Base-by-base conservation (phyloP, 2,797 vertebrate genomes). In the Otolemur crassicaudatus region DNA sequence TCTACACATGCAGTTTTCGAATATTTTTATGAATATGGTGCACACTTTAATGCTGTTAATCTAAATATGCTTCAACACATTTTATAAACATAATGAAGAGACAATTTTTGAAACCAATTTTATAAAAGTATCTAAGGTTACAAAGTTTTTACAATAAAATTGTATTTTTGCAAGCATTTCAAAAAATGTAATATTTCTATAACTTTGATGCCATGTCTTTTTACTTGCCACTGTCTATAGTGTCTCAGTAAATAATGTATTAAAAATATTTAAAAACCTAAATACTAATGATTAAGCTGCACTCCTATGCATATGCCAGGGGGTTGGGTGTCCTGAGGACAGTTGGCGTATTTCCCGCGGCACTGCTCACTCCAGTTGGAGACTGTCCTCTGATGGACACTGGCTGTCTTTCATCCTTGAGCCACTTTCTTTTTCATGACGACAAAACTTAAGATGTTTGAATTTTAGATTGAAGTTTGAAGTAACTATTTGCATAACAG, bases 211-310 rank as follows among this genome's bases (percentile, higher is more conserved):
- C n/a, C n/a, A 19, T 67, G 10, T 23, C 27, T 80, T 79, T 87
- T 86, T 69, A 69, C 17, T 14, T 76, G 43, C 25, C 14, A n/a
- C 19, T 53, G 49, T 53, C 49, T 49, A 9, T 49, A 63, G 7
- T 37, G 17, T 75, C 49, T 94, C 25, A 84, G 58, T 12, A 63
- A 88, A 89, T 10, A 69, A 85, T 25, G 7, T 65, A 65, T 17
- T 69, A 91, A 94, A 85, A 77, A 63, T 69, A 85, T 53, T n/a
- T 81, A 23, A 80, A 84, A 80, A 60, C 17, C 7, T 70, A 84
- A 75, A 3, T 85, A 3, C 49, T 53, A 53, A 53, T 53, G 49
- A 53, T 53, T 53, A 14, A 53, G 49, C 49, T 53, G 49, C 49
- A 53, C 13, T 14, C 49, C 49, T 16, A 53, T 16, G 12, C 14